Percentiles rank a stretch among this genome's conserved stretches.
Conservation (phyloP, 2,888 invertebrate genomes). For the Drosophila lutescens region DNA sequence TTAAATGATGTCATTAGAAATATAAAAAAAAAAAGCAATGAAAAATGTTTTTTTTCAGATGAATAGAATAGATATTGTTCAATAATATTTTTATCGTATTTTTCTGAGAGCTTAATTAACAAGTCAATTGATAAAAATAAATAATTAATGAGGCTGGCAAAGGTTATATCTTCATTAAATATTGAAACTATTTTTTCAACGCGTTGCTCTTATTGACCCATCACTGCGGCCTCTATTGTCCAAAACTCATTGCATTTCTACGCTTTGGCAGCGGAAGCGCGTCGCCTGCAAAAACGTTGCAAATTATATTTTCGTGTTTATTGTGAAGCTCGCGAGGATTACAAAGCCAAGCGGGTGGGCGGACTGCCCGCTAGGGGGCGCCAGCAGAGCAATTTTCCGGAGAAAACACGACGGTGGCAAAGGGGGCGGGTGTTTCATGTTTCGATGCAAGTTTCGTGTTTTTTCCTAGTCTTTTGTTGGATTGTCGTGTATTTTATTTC, state of each 20-base stretch:
- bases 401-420: constrained; percentile 7
- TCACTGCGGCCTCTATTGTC: constrained; percentile 26
- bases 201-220: neutral
- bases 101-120: neutral
- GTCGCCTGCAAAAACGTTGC: constrained; percentile 59
- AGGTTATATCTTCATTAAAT: neutral
- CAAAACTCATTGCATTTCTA: constrained; percentile 44
- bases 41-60: neutral
- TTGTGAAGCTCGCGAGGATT: constrained; percentile 74
- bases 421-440: constrained; percentile 34
- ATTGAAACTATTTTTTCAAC: neutral
- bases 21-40: no score
- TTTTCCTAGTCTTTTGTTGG: constrained; percentile 39
- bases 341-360: constrained; percentile 49
- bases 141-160: neutral
- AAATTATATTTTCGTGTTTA: constrained; percentile 78
- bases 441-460: constrained; percentile 43
- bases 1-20: no score
- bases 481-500: constrained; percentile 72
- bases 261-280: constrained; percentile 42
- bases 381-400: constrained; percentile 36
- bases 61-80: neutral
- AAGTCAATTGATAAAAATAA: neutral
- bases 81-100: neutral
- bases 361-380: constrained; percentile 18